Percentiles rank a stretch among this genome's conserved stretches.
phyloP scores from a whole-genome alignment of 23 tunicate genomes.

The Halocynthia aurantium region DNA sequence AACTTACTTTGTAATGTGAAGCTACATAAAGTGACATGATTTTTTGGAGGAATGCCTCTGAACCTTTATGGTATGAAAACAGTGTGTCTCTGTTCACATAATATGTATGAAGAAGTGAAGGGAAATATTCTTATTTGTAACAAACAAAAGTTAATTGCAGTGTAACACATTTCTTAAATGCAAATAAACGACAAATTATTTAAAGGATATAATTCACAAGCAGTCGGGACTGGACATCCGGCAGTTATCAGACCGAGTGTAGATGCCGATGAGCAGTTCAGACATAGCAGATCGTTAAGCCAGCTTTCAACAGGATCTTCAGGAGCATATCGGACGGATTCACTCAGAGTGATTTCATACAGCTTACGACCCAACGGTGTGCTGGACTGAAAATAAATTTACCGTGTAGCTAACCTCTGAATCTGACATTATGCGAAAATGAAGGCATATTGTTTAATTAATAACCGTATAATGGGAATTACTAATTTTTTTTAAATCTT shows the following conservation, averaged over 20 bases:
- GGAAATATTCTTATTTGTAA: not conserved
- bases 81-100: constrained; percentile 90
- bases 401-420: not conserved
- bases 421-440: not conserved
- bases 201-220: constrained; percentile 91
- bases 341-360: constrained; percentile 70
- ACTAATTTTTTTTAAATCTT: not conserved
- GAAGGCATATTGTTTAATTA: not conserved
- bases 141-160: not conserved
- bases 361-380: constrained; percentile 77
- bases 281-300: constrained; percentile 86
- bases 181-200: not conserved
- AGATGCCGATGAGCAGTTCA: constrained; percentile 63
- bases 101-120: constrained; percentile 35
- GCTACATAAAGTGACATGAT: constrained; percentile 94
- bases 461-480: not conserved
- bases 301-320: constrained; percentile 85
- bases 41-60: constrained; percentile 77
- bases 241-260: constrained; percentile 22
- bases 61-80: constrained; percentile 88
- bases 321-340: constrained; percentile 94
- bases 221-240: constrained; percentile 38
- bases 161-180: not conserved
- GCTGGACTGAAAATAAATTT: not conserved
- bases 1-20: constrained; percentile 87